Conservation (phyloP, 2,888 invertebrate species). For the Eumacrocentrus americanus region DNA sequence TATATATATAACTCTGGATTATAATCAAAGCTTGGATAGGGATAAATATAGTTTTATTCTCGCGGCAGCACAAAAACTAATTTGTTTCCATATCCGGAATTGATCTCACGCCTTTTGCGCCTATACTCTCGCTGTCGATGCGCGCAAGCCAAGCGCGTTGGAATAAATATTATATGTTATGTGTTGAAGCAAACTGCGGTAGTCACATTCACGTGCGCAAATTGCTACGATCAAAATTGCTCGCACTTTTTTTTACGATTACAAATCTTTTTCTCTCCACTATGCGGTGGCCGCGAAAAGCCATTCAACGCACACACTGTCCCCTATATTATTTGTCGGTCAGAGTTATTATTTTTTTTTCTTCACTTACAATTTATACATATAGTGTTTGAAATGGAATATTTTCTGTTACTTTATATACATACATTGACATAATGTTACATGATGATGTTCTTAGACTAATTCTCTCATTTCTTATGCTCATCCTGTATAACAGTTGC, state of each 20-base stretch:
- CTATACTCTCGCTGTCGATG: background rate
- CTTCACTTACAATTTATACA: background rate
- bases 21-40: no score
- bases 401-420: no score
- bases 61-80: conserved; percentile 7
- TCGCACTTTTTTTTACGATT: background rate
- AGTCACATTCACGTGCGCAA: background rate
- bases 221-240: background rate
- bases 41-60: no score
- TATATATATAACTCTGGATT: background rate
- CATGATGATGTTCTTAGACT: background rate
- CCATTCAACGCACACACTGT: no score
- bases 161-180: background rate
- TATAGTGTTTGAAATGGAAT: background rate
- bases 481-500: background rate
- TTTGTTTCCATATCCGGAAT: conserved; percentile 19
- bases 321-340: no score
- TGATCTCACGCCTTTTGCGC: conserved; percentile 5
- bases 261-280: background rate
- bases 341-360: no score
- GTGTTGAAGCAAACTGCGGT: background rate
- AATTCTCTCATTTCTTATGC: background rate
- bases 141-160: background rate
- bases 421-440: background rate
- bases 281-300: no score